Evolutionary conservation across 2,797 vertebrate genomes (phyloP).

Genomic region (Heteromormyrus szaboi): DNA sequence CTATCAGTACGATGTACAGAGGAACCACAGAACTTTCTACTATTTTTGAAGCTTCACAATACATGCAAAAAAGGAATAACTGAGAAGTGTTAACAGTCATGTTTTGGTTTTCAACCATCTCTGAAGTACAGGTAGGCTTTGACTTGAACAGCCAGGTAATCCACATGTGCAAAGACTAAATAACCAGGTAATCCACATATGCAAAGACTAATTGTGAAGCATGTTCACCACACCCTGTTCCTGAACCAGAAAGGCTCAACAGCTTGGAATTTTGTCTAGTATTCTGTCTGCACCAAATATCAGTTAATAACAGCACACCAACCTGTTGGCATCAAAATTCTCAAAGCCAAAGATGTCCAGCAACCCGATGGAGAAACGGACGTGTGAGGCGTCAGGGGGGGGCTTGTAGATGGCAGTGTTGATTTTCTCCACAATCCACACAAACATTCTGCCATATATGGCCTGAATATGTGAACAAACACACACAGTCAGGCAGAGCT

Average conservation of each 20-base stretch:
- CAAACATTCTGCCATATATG: slow-evolving; percentile 85
- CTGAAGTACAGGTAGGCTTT: not conserved
- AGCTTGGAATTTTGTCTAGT: not conserved
- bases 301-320: not conserved
- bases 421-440: slow-evolving; percentile 92
- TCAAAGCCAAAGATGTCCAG: slow-evolving; percentile 98
- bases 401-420: slow-evolving; percentile 76
- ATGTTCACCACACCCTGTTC: not conserved
- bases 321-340: slow-evolving; percentile 93
- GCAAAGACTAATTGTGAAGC: not conserved
- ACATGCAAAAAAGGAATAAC: not conserved
- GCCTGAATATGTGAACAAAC: slow-evolving; percentile 56
- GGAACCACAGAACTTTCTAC: not conserved
- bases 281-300: not conserved
- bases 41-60: not conserved
- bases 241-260: not conserved
- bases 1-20: not conserved
- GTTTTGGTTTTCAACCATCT: not conserved
- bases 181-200: not conserved
- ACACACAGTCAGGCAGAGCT: not conserved
- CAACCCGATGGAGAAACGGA: slow-evolving; percentile 73
- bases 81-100: not conserved
- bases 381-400: slow-evolving; percentile 43
- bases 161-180: not conserved
- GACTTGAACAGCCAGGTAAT: not conserved